These are phyloP conservation scores for Argya squamiceps DNA, from an alignment of 2,797 vertebrate species.

Conservation along the genomic window DNA sequence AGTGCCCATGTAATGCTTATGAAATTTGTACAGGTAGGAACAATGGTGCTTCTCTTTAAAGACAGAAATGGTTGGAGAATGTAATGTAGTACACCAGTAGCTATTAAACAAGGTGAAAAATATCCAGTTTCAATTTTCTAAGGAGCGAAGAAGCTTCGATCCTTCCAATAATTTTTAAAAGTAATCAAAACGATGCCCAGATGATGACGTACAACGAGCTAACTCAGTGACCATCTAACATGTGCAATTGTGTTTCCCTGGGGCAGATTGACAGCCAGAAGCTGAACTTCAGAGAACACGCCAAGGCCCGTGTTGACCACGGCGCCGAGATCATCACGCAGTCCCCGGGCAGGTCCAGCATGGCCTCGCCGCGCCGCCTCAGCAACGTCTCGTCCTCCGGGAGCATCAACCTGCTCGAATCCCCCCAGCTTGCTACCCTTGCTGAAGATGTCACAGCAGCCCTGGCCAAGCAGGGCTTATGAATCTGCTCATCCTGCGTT, in stretches of 20 bases:
- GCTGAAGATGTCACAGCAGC: slow-evolving; percentile 97
- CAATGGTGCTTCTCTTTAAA: background rate
- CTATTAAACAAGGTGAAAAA: background rate
- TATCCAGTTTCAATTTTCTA: background rate
- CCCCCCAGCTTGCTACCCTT: slow-evolving; percentile 93
- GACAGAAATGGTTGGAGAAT: background rate
- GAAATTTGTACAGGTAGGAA: background rate
- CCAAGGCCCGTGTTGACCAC: slow-evolving; percentile 93
- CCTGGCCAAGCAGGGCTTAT: slow-evolving; percentile 98
- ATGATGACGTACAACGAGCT: rapidly evolving
- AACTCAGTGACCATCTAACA: background rate
- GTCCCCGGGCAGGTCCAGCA: slow-evolving; percentile 86
- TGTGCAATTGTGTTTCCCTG: slow-evolving; percentile 40
- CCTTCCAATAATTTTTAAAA: background rate
- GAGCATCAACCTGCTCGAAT: slow-evolving; percentile 95
- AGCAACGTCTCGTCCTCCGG: slow-evolving; percentile 96
- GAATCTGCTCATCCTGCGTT: slow-evolving; percentile 77
- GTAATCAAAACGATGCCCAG: background rate
- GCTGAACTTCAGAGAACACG: slow-evolving; percentile 88
- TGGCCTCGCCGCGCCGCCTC: slow-evolving; percentile 89
- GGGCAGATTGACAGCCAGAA: slow-evolving; percentile 96
- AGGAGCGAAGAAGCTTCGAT: background rate
- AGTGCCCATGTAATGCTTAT: background rate
- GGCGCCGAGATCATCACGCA: slow-evolving; percentile 91
- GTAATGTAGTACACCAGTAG: background rate